Evolutionary conservation across 2,113 vertebrate genomes (phyloP), one percentile per base, ranked within the genome.

Genomic region (Ammodytes marinus): DNA sequence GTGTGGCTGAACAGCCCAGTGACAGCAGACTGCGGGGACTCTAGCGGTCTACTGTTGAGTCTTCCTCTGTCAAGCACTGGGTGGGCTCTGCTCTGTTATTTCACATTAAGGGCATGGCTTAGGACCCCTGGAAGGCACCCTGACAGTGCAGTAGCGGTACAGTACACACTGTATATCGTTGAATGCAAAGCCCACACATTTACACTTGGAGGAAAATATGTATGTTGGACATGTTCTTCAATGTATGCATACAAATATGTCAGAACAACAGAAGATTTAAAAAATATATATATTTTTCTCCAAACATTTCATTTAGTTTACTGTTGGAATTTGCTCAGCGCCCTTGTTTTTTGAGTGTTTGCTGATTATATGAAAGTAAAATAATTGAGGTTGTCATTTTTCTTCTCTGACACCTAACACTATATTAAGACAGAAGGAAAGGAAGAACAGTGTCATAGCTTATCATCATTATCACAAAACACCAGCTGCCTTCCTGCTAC

Each of bases 1-100:
- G 77, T 71, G 50, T 47, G 73, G 54, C 77, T 83, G 67, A 91
- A 67, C 63, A 57, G 60, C 80, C 57, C 17, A 59, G 69, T 87
- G 90, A 88, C 86, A 80, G 84, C 79, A 76, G 81, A 27, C 88
- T 53, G 79, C 87, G 79, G 90, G 91, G 70, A 50, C 42, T 82
- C 86, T 40, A 35, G 47, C 42, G 74, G 46, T 86, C 67, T 45
- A 45, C 66, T 53, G 80, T 50, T 45, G 55, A 78, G 87, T 76
- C 82, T 74, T 88, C 90, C 85, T 89, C 77, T 80, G 82, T 74
- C 46, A 53, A 58, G 60, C 90, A 2, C 86, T 46, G 79, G 79
- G 89, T 87, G 89, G 86, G 84, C 77, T 88, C 61, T 69, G 69
- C 77, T 77, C 79, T 93, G 93, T 76, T 93, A 93, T 93, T 93